Conservation (phyloP, 2,888 invertebrate species). For the Petrophora chlorosata region DNA sequence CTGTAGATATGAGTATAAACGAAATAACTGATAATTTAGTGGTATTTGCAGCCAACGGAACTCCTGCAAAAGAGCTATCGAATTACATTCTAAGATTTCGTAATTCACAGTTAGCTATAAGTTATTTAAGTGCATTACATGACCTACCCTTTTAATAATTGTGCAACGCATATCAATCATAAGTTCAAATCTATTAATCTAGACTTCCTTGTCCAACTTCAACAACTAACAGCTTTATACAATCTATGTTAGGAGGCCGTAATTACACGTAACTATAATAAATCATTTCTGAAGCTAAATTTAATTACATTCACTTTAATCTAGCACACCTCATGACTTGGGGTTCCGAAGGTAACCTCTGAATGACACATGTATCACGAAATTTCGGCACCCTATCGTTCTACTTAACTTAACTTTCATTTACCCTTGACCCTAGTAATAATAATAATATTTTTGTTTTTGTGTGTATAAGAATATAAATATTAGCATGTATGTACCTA, state of each 20-base stretch:
- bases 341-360: conserved; percentile 13
- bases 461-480: too few relatives aligned
- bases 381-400: too few relatives aligned
- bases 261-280: conserved; percentile 15
- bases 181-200: conserved; percentile 12
- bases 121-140: not conserved
- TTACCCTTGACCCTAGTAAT: too few relatives aligned
- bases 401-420: too few relatives aligned
- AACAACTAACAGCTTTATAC: conserved; percentile 12
- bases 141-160: conserved; percentile 17
- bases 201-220: conserved; percentile 18
- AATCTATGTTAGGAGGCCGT: conserved; percentile 3
- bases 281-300: conserved; percentile 18
- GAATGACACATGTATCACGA: too few relatives aligned
- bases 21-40: too few relatives aligned
- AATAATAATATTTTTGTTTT: too few relatives aligned
- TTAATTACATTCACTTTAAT: conserved; percentile 29
- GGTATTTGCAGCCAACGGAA: too few relatives aligned
- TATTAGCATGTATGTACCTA: too few relatives aligned
- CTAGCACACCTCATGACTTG: conserved; percentile 21
- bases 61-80: too few relatives aligned
- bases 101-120: not conserved
- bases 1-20: too few relatives aligned
- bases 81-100: too few relatives aligned
- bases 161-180: conserved; percentile 15